Base-by-base conservation (phyloP, 2,888 invertebrate species). In the Amphipoea lucens region DNA sequence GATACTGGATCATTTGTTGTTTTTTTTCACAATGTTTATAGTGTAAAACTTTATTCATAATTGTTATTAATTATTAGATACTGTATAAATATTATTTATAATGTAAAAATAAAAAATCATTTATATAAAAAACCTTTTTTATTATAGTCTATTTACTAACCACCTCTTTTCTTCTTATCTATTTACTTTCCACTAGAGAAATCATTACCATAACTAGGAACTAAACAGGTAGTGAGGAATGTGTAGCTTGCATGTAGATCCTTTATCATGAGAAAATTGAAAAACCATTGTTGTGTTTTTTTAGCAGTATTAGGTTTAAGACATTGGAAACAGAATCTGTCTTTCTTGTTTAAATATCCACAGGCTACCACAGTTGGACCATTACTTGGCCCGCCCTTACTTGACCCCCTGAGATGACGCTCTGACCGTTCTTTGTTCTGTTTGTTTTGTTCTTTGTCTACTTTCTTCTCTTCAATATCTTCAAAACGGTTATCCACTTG, bases 401-500 rank as follows among this genome's bases (percentile, higher is more conserved):
- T 57, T 57, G 23, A 57, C 1, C 23, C 23, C 14, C 0, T 48
- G 48, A 2, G 2, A 51, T 29, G 5, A 11, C 9, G n/a, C 14
- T 42, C 40, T 20, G 48, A n/a, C 20, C 0, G 11, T 45, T 84
- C 83, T 62, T 77, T 76, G 57, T 29, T 9, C 76, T 48, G 62
- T 36, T 67, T 66, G 2, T 75, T 42, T 62, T 20, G 14, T 62
- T 12, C 54, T 62, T 74, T 23, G 6, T 81, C 67, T 45, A 11
- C 29, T 74, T 73, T 20, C n/a, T 77, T 74, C 29, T 79, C 77
- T 78, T 71, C 81, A 70, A 87, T 86, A 62, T 66, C 66, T 51
- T 89, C 84, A 85, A 94, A 95, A 74, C 95, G 86, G 54, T 81
- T 72, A 73, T 95, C 92, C 87, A 92, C 84, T 87, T 91, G 81